Evolutionary conservation across 2,888 invertebrate genomes (phyloP).

Genomic region (Steinernema carpocapsae): DNA sequence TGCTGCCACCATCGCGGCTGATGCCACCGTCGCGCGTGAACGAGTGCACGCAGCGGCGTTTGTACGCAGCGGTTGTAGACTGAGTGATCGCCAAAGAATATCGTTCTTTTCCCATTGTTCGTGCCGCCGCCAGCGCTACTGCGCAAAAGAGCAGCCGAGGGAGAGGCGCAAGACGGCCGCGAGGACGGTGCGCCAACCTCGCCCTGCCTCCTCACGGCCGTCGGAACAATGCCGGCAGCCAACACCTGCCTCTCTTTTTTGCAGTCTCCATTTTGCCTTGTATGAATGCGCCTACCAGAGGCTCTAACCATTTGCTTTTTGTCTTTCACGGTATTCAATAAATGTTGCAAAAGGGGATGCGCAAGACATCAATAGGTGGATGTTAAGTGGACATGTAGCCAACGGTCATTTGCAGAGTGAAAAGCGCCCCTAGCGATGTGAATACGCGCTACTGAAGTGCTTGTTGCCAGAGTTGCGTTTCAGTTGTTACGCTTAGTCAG

Average conservation of each 20-base stretch:
- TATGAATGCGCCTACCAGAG: not conserved
- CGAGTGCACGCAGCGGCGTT: too few relatives aligned
- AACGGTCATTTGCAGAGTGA: not conserved
- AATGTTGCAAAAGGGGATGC: slow-evolving; percentile 22
- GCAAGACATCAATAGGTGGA: not conserved
- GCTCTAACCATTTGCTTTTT: not conserved
- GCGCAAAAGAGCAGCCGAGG: not conserved
- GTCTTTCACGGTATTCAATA: not conserved
- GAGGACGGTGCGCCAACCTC: slow-evolving; percentile 31
- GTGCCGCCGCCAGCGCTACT: not conserved
- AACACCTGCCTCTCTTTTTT: slow-evolving; percentile 4
- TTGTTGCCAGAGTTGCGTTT: slow-evolving; percentile 16
- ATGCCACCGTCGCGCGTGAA: not conserved
- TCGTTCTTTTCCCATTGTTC: slow-evolving; percentile 13
- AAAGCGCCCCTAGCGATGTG: not conserved
- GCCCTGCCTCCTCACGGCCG: not conserved
- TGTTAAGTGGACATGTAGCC: slow-evolving; percentile 3
- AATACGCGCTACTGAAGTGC: slow-evolving; percentile 1
- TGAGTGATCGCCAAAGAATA: not conserved
- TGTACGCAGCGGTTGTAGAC: too few relatives aligned
- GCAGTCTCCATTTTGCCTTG: not conserved
- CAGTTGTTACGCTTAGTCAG: slow-evolving; percentile 22
- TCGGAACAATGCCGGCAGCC: slow-evolving; percentile 1
- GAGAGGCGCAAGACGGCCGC: slow-evolving; percentile 3
- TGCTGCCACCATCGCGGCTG: not conserved